Evolutionary conservation across 1,140 invertebrate species (phyloP), one percentile per base, ranked within the genome.

Genomic region (Atopsyche davidsoni): DNA sequence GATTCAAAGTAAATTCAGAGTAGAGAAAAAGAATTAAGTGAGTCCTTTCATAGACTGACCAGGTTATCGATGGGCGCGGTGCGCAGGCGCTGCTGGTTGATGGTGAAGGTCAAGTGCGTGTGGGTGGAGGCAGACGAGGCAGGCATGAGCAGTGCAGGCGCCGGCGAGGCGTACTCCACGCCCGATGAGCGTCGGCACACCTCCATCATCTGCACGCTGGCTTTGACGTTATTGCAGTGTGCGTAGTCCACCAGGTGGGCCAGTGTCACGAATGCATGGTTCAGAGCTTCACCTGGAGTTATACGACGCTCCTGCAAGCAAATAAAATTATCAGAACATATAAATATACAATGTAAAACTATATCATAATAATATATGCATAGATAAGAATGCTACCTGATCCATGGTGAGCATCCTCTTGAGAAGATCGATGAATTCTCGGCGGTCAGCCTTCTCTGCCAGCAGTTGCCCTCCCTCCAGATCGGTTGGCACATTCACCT

Each of bases 341-440:
- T 28, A 28, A 28, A 7, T 7, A 28, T 6, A 28, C 24, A 28
- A 7, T 28, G 24, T 28, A 28, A 28, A 28, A 28, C 24, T 28
- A 7, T n/a, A n/a, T n/a, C n/a, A n/a, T n/a, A n/a, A n/a, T 28
- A 28, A 28, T 28, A 28, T 28, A 28, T 28, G 25, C 7, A 28
- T n/a, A n/a, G n/a, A n/a, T n/a, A n/a, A n/a, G n/a, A n/a, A n/a
- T n/a, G n/a, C n/a, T n/a, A 86, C 85, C 79, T 96, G 94, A 76
- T 98, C 95, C 79, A 98, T 90, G 11, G 94, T 97, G 40, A 98
- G 76, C 95, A 98, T 98, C 60, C 92, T 79, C 73, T 98, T 98
- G 10, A 98, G 72, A 51, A 98, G 78, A 73, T 98, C 94, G 63
- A 98, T 96, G 61, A 98, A 98, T 67, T 98, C 94, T 59, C 92